Conservation (phyloP, 2,113 vertebrate species). For the Myotis davidii region DNA sequence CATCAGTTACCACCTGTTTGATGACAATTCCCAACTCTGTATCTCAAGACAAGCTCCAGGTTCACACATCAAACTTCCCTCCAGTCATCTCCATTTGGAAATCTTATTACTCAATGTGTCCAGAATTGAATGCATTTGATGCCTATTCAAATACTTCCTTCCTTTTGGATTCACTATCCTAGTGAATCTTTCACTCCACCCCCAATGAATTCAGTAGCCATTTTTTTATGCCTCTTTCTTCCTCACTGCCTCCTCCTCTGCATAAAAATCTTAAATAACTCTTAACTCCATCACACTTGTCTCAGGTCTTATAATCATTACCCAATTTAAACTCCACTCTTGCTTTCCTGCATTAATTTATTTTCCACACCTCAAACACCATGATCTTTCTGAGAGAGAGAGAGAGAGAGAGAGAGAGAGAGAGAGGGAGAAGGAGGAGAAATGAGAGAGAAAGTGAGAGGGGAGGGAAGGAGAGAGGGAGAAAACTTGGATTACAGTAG, state of each 20-base stretch:
- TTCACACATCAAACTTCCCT: neutral
- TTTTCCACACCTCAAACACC: neutral
- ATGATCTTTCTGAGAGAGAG: neutral
- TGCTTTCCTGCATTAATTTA: neutral
- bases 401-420: accelerated
- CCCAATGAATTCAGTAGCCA: neutral
- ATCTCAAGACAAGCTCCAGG: neutral
- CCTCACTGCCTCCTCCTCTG: neutral
- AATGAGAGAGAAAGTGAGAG: neutral
- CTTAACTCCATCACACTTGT: neutral
- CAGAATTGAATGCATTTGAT: neutral
- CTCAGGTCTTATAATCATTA: neutral
- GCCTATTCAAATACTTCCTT: neutral
- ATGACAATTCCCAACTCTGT: neutral
- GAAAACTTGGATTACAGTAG: neutral
- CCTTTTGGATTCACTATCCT: neutral
- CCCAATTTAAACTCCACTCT: neutral
- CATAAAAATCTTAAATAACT: neutral
- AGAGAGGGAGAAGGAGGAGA: neutral
- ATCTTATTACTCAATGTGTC: neutral
- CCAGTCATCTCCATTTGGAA: neutral
- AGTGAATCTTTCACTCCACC: neutral
- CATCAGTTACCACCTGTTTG: neutral
- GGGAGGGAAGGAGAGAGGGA: neutral
- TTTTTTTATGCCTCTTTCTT: neutral